phyloP scores from a whole-genome alignment of 2,888 invertebrate genomes.

The Tortrix viridana region DNA sequence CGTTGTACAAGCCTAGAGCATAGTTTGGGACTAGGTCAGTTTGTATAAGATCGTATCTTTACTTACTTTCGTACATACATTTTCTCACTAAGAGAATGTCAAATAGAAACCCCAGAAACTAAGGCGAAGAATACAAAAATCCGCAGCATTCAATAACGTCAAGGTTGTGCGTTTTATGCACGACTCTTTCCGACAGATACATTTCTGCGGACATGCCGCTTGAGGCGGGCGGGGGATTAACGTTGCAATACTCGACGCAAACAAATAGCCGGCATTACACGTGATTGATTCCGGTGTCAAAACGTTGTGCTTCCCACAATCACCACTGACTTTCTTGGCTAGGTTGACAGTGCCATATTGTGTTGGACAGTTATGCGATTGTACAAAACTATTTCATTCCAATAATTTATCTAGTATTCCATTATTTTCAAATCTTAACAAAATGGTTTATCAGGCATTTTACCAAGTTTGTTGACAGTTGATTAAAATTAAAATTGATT shows the following conservation, averaged over 20 bases:
- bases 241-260: constrained; percentile 32
- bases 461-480: too few relatives aligned
- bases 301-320: constrained; percentile 24
- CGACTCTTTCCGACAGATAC: constrained; percentile 28
- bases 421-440: too few relatives aligned
- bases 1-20: too few relatives aligned
- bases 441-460: too few relatives aligned
- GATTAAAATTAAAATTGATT: too few relatives aligned
- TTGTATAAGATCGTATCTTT: too few relatives aligned
- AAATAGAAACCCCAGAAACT: too few relatives aligned
- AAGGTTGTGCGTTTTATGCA: constrained; percentile 10
- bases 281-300: constrained; percentile 37
- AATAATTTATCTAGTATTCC: too few relatives aligned
- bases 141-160: constrained; percentile 2
- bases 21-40: too few relatives aligned
- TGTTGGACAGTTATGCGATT: not conserved
- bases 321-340: constrained; percentile 5
- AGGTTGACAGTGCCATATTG: not conserved
- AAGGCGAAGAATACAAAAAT: not conserved
- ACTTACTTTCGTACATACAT: too few relatives aligned
- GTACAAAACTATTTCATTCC: too few relatives aligned
- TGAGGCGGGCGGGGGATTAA: constrained; percentile 22
- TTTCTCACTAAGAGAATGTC: too few relatives aligned
- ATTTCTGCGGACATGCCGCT: constrained; percentile 32
- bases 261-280: constrained; percentile 33